Evolutionary conservation across 2,888 invertebrate species (phyloP).

Genomic region (Imbricaverruca yamaguchii): DNA sequence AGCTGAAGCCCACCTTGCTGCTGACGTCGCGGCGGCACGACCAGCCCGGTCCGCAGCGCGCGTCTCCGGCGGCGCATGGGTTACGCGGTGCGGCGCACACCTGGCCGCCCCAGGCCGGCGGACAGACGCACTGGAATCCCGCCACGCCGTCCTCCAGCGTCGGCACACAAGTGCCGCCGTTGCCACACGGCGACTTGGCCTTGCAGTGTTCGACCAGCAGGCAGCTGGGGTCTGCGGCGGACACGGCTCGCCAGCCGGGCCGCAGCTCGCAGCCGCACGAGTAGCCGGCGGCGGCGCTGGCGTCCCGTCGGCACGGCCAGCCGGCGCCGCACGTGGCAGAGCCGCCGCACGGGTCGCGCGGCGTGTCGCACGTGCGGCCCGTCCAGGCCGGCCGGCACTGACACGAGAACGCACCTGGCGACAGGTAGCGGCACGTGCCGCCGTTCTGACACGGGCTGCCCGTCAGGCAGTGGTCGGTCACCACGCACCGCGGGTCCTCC

Average conservation of each 20-base stretch:
- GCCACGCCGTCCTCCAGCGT: background rate
- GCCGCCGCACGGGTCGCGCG: background rate
- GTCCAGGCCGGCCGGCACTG: constrained; percentile 15
- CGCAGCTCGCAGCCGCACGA: background rate
- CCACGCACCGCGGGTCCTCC: background rate
- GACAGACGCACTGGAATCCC: background rate
- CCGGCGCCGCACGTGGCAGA: background rate
- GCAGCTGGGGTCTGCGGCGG: background rate
- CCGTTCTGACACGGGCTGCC: constrained; percentile 4
- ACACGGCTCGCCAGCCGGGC: background rate
- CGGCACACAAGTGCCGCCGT: constrained; percentile 16
- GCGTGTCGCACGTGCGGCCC: constrained; percentile 3
- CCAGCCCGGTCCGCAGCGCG: constrained; percentile 6
- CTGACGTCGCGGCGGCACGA: background rate
- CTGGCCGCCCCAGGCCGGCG: background rate
- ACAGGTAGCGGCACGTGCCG: background rate
- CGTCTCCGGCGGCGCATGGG: background rate
- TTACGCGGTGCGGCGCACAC: background rate
- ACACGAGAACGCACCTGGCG: background rate
- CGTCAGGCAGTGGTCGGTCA: background rate
- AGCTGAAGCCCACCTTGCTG: background rate
- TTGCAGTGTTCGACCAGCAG: background rate
- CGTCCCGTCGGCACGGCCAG: background rate
- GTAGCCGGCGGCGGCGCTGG: background rate
- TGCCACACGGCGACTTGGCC: background rate